These are phyloP conservation scores for Rhinopomastus cyanomelas DNA, from an alignment of 2,113 vertebrate genomes.

Conservation along the genomic window DNA sequence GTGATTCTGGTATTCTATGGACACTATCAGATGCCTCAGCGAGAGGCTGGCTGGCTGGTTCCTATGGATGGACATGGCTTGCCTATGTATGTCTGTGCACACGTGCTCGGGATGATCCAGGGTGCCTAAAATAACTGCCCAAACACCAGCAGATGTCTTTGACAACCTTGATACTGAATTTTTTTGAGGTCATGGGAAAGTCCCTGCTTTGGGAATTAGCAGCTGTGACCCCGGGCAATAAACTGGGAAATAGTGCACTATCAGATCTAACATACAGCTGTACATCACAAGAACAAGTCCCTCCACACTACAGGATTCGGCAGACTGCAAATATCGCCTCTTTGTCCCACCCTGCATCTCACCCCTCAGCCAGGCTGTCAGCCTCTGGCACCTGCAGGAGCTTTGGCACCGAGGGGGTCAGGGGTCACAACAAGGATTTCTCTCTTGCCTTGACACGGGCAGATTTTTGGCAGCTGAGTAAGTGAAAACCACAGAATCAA, in stretches of 20 bases:
- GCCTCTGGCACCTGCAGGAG: background rate
- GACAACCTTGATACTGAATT: background rate
- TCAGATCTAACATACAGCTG: background rate
- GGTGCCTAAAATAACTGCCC: slow-evolving; percentile 11
- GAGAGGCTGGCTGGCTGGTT: background rate
- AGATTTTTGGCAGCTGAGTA: background rate
- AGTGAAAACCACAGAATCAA: background rate
- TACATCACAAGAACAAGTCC: background rate
- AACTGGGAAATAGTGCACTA: background rate
- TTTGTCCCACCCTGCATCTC: background rate
- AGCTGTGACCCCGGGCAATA: background rate
- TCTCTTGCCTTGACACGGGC: background rate
- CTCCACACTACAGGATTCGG: background rate
- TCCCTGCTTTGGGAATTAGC: background rate
- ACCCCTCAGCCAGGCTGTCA: background rate
- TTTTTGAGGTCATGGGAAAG: background rate
- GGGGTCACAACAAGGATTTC: background rate
- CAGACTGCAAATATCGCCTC: background rate
- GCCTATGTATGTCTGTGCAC: background rate
- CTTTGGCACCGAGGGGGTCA: background rate
- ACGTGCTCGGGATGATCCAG: background rate
- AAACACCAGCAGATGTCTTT: background rate
- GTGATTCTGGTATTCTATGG: background rate
- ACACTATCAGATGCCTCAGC: background rate
- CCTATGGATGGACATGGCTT: background rate